Base-by-base conservation (phyloP, 2,113 vertebrate genomes). In the Istiophorus platypterus region DNA sequence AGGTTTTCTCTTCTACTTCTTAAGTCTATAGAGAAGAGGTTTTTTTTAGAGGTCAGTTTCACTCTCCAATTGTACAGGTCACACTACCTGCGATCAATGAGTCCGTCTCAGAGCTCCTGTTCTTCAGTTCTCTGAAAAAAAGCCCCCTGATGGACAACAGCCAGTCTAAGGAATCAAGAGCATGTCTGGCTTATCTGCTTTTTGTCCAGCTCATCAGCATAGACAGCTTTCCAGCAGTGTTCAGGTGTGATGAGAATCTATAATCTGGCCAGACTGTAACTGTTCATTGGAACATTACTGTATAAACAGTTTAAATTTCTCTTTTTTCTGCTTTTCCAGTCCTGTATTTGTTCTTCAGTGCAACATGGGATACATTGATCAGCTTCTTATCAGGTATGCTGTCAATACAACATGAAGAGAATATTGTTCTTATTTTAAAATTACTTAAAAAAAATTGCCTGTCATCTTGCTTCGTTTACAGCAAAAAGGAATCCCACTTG, bases 101-200 rank as follows among this genome's bases (percentile, higher is more conserved):
- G 79, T 80, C 93, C 2, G 58, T 93, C 20, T 70, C 93, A 17
- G 91, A 89, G 37, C 89, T 96, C 9, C 78, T 96, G 69, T 87
- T 95, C 80, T 94, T 92, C 80, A 78, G 63, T 78, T 85, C 89
- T 13, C 51, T 78, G 65, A 94, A 69, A 79, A 92, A 41, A 88
- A 90, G 88, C 70, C 80, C 92, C 70, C 79, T 91, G 4, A 92
- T 92, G 22, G 92, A 96, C 57, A 93, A 92, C 51, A 63, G 0
- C 52, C 88, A 96, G 49, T 89, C 89, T 0, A 88, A 82, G 2
- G 96, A 98, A 71, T 94, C 97, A 6, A 86, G 95, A 88, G 98
- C 97, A 1, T 97, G 97, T 82, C 88, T 99, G 81, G 95, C 98
- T 1, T 99, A 99, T 59, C 89, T 99, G n/a, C 73, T 99, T 20